A percentile compares a stretch with the other conserved stretches of the same genome.
Evolutionary conservation across 2,113 vertebrate genomes (phyloP).

Genomic region (Ageneiosus marmoratus): DNA sequence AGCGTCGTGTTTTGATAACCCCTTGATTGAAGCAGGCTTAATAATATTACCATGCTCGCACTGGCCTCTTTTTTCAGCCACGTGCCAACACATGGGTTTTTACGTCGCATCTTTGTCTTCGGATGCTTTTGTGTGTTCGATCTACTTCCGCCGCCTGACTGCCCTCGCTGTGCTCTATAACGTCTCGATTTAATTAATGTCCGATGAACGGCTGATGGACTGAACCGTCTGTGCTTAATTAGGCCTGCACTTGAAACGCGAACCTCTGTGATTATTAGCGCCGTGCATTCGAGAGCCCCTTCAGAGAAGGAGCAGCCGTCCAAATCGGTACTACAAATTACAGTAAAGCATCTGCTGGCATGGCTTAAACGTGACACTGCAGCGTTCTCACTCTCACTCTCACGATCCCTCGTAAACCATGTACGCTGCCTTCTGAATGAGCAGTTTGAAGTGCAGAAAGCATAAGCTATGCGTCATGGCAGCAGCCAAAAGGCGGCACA

Average conservation of each 20-base stretch:
- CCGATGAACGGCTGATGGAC: neutral
- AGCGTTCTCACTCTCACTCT: neutral
- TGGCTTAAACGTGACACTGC: constrained; percentile 6
- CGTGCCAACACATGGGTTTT: neutral
- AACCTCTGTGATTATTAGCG: constrained; percentile 38
- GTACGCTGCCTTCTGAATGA: constrained; percentile 6
- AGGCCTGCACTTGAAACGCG: constrained; percentile 27
- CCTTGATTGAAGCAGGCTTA: constrained; percentile 37
- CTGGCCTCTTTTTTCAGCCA: constrained; percentile 2
- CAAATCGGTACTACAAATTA: constrained; percentile 25
- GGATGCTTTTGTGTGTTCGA: neutral
- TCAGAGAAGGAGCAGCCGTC: constrained; percentile 38
- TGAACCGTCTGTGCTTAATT: constrained; percentile 20
- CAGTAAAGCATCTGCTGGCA: constrained; percentile 20
- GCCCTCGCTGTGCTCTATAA: neutral
- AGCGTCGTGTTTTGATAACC: constrained; percentile 41
- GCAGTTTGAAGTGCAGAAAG: constrained; percentile 10
- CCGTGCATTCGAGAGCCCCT: constrained; percentile 36
- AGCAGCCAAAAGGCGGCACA: constrained; percentile 4
- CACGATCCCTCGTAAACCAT: neutral
- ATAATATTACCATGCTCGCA: constrained; percentile 31
- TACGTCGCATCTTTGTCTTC: neutral
- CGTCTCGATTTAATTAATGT: constrained; percentile 1
- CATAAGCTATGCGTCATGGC: constrained; percentile 20
- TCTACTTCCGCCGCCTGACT: neutral